Evolutionary conservation across 1,140 invertebrate species (phyloP), one percentile per base, ranked within the genome.

Genomic region (Melitaea cinxia): DNA sequence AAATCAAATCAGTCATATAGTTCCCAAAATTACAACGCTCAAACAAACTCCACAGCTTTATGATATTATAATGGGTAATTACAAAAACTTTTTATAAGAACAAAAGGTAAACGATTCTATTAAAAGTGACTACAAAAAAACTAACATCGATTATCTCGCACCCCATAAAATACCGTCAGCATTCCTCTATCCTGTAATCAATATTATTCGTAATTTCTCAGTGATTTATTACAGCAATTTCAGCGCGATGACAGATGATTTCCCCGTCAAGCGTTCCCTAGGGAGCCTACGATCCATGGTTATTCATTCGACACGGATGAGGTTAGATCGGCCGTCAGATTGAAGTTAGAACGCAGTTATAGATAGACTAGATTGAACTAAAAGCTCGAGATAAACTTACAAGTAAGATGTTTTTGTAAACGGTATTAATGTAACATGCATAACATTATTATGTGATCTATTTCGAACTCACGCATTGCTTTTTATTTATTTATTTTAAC

Each of bases 191-290:
- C 53, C 53, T 37, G 45, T 60, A 60, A 60, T 60, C 50, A 62
- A 62, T 54, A 62, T 61, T 21, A 23, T 53, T 62, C 24, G 42
- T 39, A 55, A 64, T 50, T 57, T 37, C 24, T 21, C 17, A 58
- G 60, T 79, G 77, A 83, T 83, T 79, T 79, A 79, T 79, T 65
- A 55, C 60, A 66, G 56, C 70, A 75, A 82, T 80, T 65, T 71
- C 63, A 73, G 73, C 68, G 66, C 52, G 58, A 66, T 67, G 73
- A 72, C 65, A 68, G 68, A 65, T 64, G 63, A 66, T 71, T 73
- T 75, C 58, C 59, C 71, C 74, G 73, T 77, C 76, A 75, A 75
- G 68, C 62, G 73, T 78, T 77, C 72, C 77, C 73, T 54, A 67
- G 69, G 78, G 77, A 73, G 66, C 66, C 68, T 58, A 47, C 64